Conservation (phyloP, 2,888 invertebrate species). For the Trisateles emortualis region DNA sequence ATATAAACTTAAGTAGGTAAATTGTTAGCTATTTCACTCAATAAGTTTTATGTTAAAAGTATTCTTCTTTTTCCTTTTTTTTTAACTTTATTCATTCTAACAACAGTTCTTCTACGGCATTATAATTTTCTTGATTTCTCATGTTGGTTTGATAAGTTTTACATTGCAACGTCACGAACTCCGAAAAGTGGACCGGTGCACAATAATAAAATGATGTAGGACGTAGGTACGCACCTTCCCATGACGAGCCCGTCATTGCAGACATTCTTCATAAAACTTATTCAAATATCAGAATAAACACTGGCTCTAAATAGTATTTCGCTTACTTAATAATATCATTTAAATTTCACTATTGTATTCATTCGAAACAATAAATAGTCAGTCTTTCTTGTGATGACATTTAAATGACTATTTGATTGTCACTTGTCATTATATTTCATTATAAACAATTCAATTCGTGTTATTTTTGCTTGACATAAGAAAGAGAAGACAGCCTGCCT, state of each 20-base stretch:
- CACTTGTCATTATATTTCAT: background rate
- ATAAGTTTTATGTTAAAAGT: too few relatives aligned
- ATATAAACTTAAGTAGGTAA: too few relatives aligned
- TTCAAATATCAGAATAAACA: background rate
- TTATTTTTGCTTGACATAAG: background rate
- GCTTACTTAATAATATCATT: conserved; percentile 2
- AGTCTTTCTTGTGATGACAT: conserved; percentile 18
- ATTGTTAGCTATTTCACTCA: too few relatives aligned
- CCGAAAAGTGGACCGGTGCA: conserved; percentile 32
- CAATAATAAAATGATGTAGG: conserved; percentile 4
- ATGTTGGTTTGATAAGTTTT: background rate
- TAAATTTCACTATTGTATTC: conserved; percentile 1
- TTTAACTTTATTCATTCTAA: too few relatives aligned
- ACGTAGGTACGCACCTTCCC: conserved; percentile 76
- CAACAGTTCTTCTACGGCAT: too few relatives aligned
- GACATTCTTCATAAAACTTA: conserved; percentile 52
- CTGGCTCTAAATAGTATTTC: conserved; percentile 6
- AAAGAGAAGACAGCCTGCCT: background rate
- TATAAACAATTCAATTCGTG: background rate
- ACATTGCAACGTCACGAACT: conserved; percentile 44
- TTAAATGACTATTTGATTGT: conserved; percentile 9
- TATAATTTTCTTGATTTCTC: background rate
- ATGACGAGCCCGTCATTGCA: conserved; percentile 61
- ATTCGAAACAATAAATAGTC: conserved; percentile 15
- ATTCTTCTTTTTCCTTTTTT: too few relatives aligned